Evolutionary conservation across 1,140 invertebrate species (phyloP).

Genomic region (Nasonia giraulti): DNA sequence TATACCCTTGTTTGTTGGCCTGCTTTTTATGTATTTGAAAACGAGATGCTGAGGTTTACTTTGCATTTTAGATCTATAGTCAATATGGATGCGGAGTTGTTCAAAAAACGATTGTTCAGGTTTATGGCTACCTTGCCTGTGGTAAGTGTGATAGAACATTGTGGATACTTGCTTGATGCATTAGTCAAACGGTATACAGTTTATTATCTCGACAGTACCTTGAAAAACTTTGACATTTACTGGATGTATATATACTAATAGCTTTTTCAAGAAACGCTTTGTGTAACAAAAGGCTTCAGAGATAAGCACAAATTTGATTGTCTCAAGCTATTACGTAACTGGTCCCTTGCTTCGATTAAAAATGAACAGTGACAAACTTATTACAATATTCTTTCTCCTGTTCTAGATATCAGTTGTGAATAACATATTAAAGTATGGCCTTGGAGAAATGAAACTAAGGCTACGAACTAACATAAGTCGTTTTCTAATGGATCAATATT

Average conservation of each 20-base stretch:
- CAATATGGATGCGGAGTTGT: slow-evolving; percentile 85
- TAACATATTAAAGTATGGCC: slow-evolving; percentile 93
- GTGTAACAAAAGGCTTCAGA: background rate
- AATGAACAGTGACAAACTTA: background rate
- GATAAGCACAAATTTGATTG: slow-evolving; percentile 1
- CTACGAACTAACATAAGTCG: slow-evolving; percentile 92
- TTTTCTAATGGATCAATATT: slow-evolving; percentile 92
- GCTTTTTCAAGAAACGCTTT: background rate
- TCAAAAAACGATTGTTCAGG: slow-evolving; percentile 84
- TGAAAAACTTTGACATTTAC: background rate
- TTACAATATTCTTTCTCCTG: slow-evolving; percentile 48
- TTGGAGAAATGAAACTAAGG: slow-evolving; percentile 93
- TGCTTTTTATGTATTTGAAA: background rate
- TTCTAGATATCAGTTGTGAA: slow-evolving; percentile 91
- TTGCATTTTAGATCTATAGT: slow-evolving; percentile 88
- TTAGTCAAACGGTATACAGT: slow-evolving; percentile 40
- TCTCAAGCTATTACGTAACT: slow-evolving; percentile 50
- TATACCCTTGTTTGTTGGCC: background rate
- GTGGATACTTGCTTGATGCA: background rate
- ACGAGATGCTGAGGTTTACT: background rate
- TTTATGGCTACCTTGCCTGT: slow-evolving; percentile 89
- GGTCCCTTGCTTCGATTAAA: slow-evolving; percentile 20
- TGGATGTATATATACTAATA: background rate
- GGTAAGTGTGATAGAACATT: slow-evolving; percentile 74
- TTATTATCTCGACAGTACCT: no score